phyloP scores from a whole-genome alignment of 2,888 invertebrate genomes.

The Entomobrya multifasciata region DNA sequence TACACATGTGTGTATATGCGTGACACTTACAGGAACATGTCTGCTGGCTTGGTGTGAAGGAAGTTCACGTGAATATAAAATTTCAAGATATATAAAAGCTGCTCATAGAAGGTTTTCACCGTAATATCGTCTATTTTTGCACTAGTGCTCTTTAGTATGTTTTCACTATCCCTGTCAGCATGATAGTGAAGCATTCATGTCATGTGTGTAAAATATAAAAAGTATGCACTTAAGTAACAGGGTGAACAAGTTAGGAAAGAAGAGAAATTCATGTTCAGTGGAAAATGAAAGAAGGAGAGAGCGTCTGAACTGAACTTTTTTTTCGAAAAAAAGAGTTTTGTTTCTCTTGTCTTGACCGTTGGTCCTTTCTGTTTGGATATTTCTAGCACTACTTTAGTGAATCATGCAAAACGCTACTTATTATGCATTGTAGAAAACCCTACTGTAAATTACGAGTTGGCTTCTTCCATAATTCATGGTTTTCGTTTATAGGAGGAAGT shows the following conservation, averaged over 20 bases:
- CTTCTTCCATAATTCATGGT: conserved; percentile 69
- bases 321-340: background rate
- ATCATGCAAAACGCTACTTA: conserved; percentile 69
- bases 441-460: conserved; percentile 55
- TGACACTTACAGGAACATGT: conserved; percentile 41
- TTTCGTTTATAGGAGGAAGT: conserved; percentile 36
- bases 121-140: conserved; percentile 65
- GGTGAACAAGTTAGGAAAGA: conserved; percentile 22
- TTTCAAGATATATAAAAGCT: background rate
- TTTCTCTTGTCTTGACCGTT: conserved; percentile 56
- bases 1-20: conserved; percentile 1
- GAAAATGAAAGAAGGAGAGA: conserved; percentile 30
- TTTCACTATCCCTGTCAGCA: conserved; percentile 1
- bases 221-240: background rate
- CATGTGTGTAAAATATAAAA: no score
- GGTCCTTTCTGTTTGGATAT: conserved; percentile 27
- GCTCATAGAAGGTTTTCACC: no score
- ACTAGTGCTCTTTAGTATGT: conserved; percentile 60
- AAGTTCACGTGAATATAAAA: conserved; percentile 18
- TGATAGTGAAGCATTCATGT: conserved; percentile 18
- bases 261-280: conserved; percentile 20
- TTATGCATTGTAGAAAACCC: conserved; percentile 69
- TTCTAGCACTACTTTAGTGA: conserved; percentile 32
- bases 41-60: background rate
- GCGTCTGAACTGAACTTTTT: conserved; percentile 27